Evolutionary conservation across 2,888 invertebrate species (phyloP).

Genomic region (Shargacucullia verbasci): DNA sequence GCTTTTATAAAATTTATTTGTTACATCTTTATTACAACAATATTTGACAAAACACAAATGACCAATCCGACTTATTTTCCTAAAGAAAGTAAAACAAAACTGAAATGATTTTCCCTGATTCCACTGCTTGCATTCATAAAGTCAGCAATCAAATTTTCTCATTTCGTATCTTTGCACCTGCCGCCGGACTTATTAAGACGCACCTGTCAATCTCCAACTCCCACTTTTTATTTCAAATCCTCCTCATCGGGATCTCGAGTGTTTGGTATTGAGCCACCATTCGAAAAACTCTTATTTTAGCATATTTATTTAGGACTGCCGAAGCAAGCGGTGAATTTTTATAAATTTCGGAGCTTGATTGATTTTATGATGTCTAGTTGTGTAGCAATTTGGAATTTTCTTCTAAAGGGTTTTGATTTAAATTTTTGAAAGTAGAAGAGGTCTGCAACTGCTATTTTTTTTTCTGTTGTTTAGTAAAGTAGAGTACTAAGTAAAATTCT

Average conservation of each 20-base stretch:
- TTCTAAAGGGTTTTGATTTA: neutral
- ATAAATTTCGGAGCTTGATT: constrained; percentile 77
- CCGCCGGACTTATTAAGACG: constrained; percentile 86
- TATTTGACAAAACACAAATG: neutral
- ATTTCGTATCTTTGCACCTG: constrained; percentile 83
- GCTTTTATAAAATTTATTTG: too few relatives aligned
- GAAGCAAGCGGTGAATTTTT: constrained; percentile 67
- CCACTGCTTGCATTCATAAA: constrained; percentile 63
- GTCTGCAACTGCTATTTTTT: too few relatives aligned
- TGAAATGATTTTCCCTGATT: constrained; percentile 53
- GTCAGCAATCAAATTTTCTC: constrained; percentile 85
- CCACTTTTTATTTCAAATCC: constrained; percentile 80
- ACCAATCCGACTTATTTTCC: constrained; percentile 5
- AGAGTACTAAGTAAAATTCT: too few relatives aligned
- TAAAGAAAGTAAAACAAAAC: constrained; percentile 11
- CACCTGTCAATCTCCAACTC: constrained; percentile 87
- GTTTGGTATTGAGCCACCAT: constrained; percentile 72
- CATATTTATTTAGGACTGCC: constrained; percentile 78
- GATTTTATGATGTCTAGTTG: constrained; percentile 54
- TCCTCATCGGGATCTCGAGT: constrained; percentile 77
- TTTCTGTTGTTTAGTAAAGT: too few relatives aligned
- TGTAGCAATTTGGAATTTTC: constrained; percentile 21
- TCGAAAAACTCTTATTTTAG: constrained; percentile 75
- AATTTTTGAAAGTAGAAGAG: too few relatives aligned
- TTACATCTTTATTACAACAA: too few relatives aligned